Percentiles rank a stretch among this genome's conserved stretches.
These are phyloP conservation scores for Rhabdophis nuchalis DNA, from an alignment of 2,797 vertebrate species.

Conservation along the genomic window DNA sequence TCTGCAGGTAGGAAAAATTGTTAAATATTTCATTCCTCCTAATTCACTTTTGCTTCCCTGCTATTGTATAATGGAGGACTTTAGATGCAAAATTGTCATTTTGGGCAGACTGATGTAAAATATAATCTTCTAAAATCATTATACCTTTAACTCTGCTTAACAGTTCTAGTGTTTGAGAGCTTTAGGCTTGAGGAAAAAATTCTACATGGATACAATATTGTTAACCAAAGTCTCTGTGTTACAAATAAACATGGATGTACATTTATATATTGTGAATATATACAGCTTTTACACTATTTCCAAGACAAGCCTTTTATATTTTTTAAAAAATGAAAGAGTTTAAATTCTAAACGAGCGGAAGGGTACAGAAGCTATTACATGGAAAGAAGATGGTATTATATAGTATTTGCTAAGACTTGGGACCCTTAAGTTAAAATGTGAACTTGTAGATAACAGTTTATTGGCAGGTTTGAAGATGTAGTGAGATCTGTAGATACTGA, in stretches of 20 bases:
- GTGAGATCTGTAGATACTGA: not conserved
- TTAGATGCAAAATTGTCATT: not conserved
- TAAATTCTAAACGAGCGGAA: not conserved
- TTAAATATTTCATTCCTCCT: not conserved
- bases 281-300: not conserved
- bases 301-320: not conserved
- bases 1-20: not conserved
- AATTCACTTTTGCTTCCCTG: slow-evolving; percentile 16
- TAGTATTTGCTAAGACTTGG: not conserved
- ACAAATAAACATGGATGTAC: not conserved
- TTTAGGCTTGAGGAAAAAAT: not conserved
- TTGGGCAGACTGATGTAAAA: slow-evolving; percentile 6
- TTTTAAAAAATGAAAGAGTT: not conserved
- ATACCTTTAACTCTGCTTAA: slow-evolving; percentile 5
- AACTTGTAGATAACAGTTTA: not conserved
- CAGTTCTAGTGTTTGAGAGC: not conserved
- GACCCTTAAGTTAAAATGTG: not conserved
- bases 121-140: not conserved
- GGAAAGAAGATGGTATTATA: not conserved
- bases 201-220: not conserved
- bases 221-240: not conserved
- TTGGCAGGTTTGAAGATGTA: not conserved
- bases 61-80: not conserved
- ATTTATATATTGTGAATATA: not conserved
- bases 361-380: not conserved